Conservation (phyloP, 2,888 invertebrate species). For the Epistrophella euchroma region DNA sequence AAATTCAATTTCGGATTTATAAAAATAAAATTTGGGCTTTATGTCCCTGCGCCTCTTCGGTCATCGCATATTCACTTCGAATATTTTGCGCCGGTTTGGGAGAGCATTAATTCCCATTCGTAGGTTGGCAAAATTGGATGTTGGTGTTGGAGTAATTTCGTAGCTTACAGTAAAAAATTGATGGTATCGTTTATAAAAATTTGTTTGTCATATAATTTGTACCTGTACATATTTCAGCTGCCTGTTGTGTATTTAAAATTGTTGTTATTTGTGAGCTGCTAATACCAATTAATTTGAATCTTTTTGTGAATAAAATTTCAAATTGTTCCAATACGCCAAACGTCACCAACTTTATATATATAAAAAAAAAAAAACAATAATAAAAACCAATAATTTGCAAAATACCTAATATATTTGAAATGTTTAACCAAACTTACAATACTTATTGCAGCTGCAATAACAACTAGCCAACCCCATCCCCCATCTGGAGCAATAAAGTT, state of each 20-base stretch:
- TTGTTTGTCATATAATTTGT: too few species aligned
- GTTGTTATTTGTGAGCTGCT: slow-evolving; percentile 88
- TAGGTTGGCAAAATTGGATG: too few species aligned
- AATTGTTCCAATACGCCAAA: slow-evolving; percentile 89
- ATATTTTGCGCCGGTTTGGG: too few species aligned
- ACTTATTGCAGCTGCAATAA: slow-evolving; percentile 88
- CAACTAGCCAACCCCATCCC: slow-evolving; percentile 90
- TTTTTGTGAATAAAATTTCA: slow-evolving; percentile 88
- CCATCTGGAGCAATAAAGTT: slow-evolving; percentile 90
- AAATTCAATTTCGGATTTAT: too few species aligned
- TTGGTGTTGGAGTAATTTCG: too few species aligned
- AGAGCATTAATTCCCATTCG: too few species aligned
- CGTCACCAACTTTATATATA: slow-evolving; percentile 85
- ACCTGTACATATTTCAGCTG: slow-evolving; percentile 89
- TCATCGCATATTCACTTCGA: too few species aligned
- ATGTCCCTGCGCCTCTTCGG: too few species aligned
- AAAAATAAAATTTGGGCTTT: too few species aligned
- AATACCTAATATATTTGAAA: background rate
- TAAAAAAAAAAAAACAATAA: slow-evolving; percentile 77
- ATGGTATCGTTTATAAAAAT: too few species aligned
- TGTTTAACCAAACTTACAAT: slow-evolving; percentile 86
- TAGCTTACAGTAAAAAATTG: too few species aligned
- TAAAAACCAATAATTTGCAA: too few species aligned
- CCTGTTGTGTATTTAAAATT: slow-evolving; percentile 89
- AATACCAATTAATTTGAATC: slow-evolving; percentile 86